A percentile compares a stretch with the other conserved stretches of the same genome.
These are phyloP conservation scores for Scleropages formosus DNA, from an alignment of 2,797 vertebrate genomes.

Conservation along the genomic window DNA sequence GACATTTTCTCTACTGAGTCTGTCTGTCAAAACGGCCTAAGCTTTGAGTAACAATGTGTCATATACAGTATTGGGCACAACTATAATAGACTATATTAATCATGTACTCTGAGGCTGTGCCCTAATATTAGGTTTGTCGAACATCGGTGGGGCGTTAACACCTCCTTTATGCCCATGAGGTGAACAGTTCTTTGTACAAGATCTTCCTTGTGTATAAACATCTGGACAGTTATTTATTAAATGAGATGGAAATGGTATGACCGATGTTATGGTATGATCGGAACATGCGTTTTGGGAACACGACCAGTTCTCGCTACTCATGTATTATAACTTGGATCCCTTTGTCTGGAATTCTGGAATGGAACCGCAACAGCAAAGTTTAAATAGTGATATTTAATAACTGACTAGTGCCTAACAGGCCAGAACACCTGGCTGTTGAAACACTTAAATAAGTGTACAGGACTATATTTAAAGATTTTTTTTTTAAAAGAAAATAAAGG, in stretches of 20 bases:
- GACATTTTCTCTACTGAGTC: too few species aligned
- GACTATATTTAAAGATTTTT: neutral
- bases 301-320: constrained; percentile 7
- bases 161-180: too few species aligned
- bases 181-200: too few species aligned
- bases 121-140: too few species aligned
- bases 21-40: too few species aligned
- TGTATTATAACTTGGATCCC: neutral
- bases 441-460: neutral
- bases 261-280: neutral
- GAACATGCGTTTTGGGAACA: neutral
- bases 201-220: neutral
- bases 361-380: neutral
- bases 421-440: neutral
- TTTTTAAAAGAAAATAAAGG: neutral
- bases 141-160: too few species aligned
- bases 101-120: too few species aligned
- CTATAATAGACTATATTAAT: too few species aligned
- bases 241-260: constrained; percentile 30
- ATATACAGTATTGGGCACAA: too few species aligned
- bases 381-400: neutral
- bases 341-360: neutral
- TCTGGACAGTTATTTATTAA: too few species aligned
- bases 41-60: too few species aligned
- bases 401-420: neutral